These are phyloP conservation scores for Arrhamphus sclerolepis DNA, from an alignment of 2,797 vertebrate genomes.

Conservation along the genomic window DNA sequence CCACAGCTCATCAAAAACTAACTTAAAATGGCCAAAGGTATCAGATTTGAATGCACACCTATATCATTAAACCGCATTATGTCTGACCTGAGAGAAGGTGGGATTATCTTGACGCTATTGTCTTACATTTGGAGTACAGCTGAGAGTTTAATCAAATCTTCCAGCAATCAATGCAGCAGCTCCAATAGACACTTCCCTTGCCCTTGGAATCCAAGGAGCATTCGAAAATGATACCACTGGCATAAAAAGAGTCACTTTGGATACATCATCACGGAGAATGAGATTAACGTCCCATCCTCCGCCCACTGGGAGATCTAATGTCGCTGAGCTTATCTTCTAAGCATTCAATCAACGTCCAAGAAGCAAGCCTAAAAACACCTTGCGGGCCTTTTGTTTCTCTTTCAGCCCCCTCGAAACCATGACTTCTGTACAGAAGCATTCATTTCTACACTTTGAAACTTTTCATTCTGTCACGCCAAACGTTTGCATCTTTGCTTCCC, in stretches of 20 bases:
- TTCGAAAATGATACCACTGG: constrained; percentile 64
- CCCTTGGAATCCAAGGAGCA: constrained; percentile 76
- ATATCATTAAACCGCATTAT: constrained; percentile 66
- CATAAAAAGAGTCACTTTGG: constrained; percentile 73
- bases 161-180: constrained; percentile 72
- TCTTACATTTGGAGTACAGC: constrained; percentile 77
- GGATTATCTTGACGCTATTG: constrained; percentile 78
- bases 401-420: constrained; percentile 22
- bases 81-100: constrained; percentile 70
- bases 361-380: constrained; percentile 66
- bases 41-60: constrained; percentile 47
- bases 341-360: constrained; percentile 74
- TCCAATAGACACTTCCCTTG: constrained; percentile 65
- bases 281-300: constrained; percentile 78
- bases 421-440: constrained; percentile 11
- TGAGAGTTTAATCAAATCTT: constrained; percentile 80
- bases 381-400: constrained; percentile 56
- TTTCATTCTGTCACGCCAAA: constrained; percentile 23
- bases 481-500: too few relatives aligned
- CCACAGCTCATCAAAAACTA: constrained; percentile 14
- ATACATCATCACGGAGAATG: constrained; percentile 74
- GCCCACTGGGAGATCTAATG: constrained; percentile 75
- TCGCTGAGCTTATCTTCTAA: constrained; percentile 73
- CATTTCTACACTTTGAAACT: constrained; percentile 33
- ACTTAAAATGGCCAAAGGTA: constrained; percentile 53